Conservation (phyloP, 2,797 vertebrate genomes). For the Acropternis orthonyx region DNA sequence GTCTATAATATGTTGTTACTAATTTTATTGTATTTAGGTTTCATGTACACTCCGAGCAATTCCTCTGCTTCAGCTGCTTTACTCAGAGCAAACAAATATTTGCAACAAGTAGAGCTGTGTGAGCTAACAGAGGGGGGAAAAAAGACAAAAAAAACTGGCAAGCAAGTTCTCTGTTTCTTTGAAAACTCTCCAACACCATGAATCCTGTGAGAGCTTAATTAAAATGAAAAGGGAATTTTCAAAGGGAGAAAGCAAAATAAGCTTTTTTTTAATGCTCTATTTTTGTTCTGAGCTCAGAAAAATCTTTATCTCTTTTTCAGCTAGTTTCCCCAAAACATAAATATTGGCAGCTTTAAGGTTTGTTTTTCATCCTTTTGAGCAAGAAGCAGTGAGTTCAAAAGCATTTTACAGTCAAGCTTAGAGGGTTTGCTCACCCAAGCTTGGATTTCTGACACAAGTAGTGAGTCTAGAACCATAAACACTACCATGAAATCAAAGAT, state of each 20-base stretch:
- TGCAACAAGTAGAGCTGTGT: constrained; percentile 45
- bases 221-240: constrained; percentile 52
- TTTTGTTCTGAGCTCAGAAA: constrained; percentile 54
- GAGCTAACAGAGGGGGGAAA: neutral
- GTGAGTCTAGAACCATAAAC: constrained; percentile 32
- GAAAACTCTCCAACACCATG: constrained; percentile 52
- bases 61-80: neutral
- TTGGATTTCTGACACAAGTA: constrained; percentile 34
- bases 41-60: neutral
- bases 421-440: constrained; percentile 20
- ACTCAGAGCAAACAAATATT: constrained; percentile 17
- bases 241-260: constrained; percentile 46
- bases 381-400: constrained; percentile 57
- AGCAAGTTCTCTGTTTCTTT: constrained; percentile 46
- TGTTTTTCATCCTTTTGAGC: constrained; percentile 59
- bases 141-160: constrained; percentile 10
- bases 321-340: constrained; percentile 54
- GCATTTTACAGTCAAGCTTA: constrained; percentile 40
- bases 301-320: constrained; percentile 55
- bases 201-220: constrained; percentile 60
- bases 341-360: constrained; percentile 62
- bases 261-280: constrained; percentile 43
- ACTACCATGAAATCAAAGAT: constrained; percentile 17
- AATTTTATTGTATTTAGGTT: constrained; percentile 40
- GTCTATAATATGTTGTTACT: constrained; percentile 10